Percentiles rank a stretch among this genome's conserved stretches.
These are phyloP conservation scores for Mesoclemmys tuberculata DNA, from an alignment of 2,113 vertebrate genomes.

Conservation along the genomic window DNA sequence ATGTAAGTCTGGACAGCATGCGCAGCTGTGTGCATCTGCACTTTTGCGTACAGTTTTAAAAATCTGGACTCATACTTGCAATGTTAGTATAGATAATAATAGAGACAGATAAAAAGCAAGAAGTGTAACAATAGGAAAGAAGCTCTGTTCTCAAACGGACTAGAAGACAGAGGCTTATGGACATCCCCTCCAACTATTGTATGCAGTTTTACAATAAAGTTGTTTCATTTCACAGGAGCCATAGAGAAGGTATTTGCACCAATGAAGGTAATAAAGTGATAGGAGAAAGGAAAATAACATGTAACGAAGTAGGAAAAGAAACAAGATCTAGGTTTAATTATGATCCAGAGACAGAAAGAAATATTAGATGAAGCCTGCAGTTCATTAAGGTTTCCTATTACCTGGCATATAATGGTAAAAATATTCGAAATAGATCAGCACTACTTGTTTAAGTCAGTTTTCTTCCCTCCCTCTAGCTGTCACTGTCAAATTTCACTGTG, in stretches of 20 bases:
- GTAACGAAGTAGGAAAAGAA: not conserved
- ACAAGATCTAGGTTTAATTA: not conserved
- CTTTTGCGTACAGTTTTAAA: not conserved
- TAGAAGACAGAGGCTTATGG: not conserved
- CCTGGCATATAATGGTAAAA: not conserved
- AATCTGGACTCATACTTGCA: not conserved
- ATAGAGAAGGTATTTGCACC: not conserved
- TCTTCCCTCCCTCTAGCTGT: not conserved
- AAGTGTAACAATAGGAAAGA: not conserved
- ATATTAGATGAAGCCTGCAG: not conserved
- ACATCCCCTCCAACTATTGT: too few relatives aligned
- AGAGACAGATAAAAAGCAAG: not conserved
- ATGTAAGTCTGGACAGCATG: not conserved
- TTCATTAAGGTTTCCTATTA: not conserved
- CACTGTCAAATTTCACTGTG: not conserved
- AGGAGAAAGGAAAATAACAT: not conserved
- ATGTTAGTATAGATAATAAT: not conserved
- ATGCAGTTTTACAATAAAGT: not conserved
- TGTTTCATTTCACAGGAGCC: not conserved
- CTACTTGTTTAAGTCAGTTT: not conserved
- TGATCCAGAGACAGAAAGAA: not conserved
- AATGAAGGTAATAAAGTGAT: not conserved
- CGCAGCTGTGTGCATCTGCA: not conserved
- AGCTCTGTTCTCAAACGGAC: not conserved
- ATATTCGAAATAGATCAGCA: not conserved